These are phyloP conservation scores for Actinopyga echinites DNA, from an alignment of 53 echinoderm and acorn worm genomes.

Conservation along the genomic window DNA sequence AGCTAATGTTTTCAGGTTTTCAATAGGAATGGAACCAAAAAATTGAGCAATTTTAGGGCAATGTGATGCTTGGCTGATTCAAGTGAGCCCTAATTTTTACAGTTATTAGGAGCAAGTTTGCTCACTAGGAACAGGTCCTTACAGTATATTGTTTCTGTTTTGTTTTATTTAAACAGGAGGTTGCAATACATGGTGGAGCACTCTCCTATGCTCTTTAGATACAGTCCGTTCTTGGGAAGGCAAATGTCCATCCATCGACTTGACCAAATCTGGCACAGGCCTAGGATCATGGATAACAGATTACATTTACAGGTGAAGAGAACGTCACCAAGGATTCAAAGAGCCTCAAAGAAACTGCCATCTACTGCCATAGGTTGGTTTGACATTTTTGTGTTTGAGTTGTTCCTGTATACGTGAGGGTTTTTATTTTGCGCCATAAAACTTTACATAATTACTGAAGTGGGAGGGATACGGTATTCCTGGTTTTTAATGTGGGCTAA, in stretches of 20 bases:
- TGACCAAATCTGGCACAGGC: not conserved
- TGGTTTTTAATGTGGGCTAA: too few relatives aligned
- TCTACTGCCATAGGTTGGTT: too few relatives aligned
- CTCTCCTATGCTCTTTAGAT: slow-evolving; percentile 20
- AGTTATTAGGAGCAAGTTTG: too few relatives aligned
- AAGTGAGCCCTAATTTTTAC: not conserved
- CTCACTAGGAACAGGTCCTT: too few relatives aligned
- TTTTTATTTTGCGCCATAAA: too few relatives aligned
- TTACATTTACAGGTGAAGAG: not conserved
- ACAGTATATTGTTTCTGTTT: too few relatives aligned
- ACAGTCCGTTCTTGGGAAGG: not conserved
- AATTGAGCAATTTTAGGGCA: not conserved
- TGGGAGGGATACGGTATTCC: too few relatives aligned
- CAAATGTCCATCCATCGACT: not conserved
- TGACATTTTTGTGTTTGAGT: too few relatives aligned
- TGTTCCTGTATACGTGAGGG: too few relatives aligned
- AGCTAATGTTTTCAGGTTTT: too few relatives aligned
- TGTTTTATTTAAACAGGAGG: not conserved
- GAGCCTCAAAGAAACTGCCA: not conserved
- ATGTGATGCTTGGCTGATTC: not conserved
- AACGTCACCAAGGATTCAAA: not conserved
- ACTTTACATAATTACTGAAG: too few relatives aligned
- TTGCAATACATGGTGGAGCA: slow-evolving; percentile 4
- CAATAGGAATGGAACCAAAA: too few relatives aligned
- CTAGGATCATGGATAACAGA: not conserved